Conservation (phyloP, 2,888 invertebrate species). For the Epinotia nisella region DNA sequence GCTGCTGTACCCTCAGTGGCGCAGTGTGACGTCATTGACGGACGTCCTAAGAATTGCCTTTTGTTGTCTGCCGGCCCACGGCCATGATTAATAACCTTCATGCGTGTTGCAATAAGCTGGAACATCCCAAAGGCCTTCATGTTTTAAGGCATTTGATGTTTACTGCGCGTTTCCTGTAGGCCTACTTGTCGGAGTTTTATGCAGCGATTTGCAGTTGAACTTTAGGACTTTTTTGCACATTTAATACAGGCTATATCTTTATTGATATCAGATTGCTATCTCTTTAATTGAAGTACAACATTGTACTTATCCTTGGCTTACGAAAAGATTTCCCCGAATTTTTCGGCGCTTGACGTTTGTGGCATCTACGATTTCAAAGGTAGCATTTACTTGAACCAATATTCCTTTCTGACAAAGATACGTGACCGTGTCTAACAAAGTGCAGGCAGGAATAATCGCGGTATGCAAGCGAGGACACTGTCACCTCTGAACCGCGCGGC, state of each 20-base stretch:
- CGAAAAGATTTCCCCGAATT: background rate
- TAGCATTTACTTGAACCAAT: background rate
- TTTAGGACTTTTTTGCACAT: slow-evolving; percentile 23
- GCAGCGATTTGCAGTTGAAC: background rate
- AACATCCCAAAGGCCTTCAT: slow-evolving; percentile 21
- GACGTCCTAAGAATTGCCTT: slow-evolving; percentile 59
- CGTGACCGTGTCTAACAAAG: slow-evolving; percentile 24
- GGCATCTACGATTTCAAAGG: background rate
- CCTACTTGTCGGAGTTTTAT: slow-evolving; percentile 23
- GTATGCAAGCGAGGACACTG: slow-evolving; percentile 35
- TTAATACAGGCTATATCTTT: background rate
- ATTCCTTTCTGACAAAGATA: background rate
- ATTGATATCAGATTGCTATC: slow-evolving; percentile 14
- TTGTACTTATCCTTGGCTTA: background rate
- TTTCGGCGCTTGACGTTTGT: background rate
- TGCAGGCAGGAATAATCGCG: slow-evolving; percentile 23
- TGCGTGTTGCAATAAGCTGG: slow-evolving; percentile 28
- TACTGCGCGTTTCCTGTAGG: slow-evolving; percentile 26
- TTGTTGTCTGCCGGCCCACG: slow-evolving; percentile 63
- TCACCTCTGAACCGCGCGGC: slow-evolving; percentile 51
- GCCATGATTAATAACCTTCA: slow-evolving; percentile 51
- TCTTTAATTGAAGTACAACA: background rate
- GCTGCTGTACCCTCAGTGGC: slow-evolving; percentile 55
- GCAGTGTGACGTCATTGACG: slow-evolving; percentile 64
- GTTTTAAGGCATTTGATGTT: slow-evolving; percentile 27